Evolutionary conservation across 2,888 invertebrate species (phyloP).

Genomic region (Petrolisthes manimaculis): DNA sequence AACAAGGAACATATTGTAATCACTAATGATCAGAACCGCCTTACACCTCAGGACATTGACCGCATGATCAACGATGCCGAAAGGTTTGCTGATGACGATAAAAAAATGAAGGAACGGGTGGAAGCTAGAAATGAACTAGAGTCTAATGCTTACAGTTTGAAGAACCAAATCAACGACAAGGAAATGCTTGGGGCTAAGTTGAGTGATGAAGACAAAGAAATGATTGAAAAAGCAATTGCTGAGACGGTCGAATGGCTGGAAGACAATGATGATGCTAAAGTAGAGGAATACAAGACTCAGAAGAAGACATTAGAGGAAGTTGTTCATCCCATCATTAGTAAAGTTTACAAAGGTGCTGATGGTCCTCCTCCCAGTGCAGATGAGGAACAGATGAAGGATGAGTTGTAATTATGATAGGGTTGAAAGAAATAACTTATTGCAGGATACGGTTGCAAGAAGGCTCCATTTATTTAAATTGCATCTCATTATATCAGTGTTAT

Average conservation of each 20-base stretch:
- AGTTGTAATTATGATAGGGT: conserved; percentile 75
- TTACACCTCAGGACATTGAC: conserved; percentile 98
- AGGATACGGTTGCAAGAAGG: conserved; percentile 6
- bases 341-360: conserved; percentile 91
- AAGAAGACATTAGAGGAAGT: conserved; percentile 94
- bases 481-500: conserved; percentile 46
- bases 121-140: conserved; percentile 97
- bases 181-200: conserved; percentile 95
- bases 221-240: conserved; percentile 94
- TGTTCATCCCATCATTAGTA: conserved; percentile 96
- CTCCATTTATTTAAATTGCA: conserved; percentile 32
- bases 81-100: conserved; percentile 98
- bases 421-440: conserved; percentile 36
- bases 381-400: conserved; percentile 85
- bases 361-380: conserved; percentile 77
- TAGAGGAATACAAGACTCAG: conserved; percentile 92
- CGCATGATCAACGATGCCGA: conserved; percentile 99
- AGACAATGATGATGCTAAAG: conserved; percentile 91
- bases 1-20: conserved; percentile 83
- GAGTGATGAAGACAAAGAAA: conserved; percentile 89
- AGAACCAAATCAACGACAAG: conserved; percentile 96
- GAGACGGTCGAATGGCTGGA: conserved; percentile 98
- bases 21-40: conserved; percentile 96
- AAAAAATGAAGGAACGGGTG: conserved; percentile 93
- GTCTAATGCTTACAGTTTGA: conserved; percentile 96